Percentiles rank a stretch among this genome's conserved stretches.
phyloP scores from a whole-genome alignment of 2,797 vertebrate species.

The Vespertilio murinus region DNA sequence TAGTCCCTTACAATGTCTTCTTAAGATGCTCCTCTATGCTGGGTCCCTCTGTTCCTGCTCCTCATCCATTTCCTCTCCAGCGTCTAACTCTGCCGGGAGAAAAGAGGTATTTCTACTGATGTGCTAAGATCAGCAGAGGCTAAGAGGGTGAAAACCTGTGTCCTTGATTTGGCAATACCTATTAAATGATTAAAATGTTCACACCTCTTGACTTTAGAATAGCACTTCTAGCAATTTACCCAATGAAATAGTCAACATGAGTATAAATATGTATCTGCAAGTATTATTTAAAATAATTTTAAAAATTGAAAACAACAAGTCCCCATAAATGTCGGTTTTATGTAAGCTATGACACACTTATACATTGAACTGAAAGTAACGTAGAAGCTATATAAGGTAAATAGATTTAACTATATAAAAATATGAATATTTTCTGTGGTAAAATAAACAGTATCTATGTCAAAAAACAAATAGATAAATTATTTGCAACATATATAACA shows the following conservation, averaged over 20 bases:
- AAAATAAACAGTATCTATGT: background rate
- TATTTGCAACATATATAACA: background rate
- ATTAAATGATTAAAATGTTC: background rate
- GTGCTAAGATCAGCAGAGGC: background rate
- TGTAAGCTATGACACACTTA: background rate
- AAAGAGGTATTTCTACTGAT: background rate
- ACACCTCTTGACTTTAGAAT: conserved; percentile 21
- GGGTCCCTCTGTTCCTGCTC: background rate
- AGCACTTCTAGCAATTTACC: background rate
- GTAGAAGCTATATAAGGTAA: background rate
- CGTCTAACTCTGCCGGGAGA: background rate
- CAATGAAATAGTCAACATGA: background rate
- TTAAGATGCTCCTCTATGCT: background rate
- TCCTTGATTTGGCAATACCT: background rate
- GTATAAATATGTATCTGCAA: background rate
- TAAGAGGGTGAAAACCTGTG: background rate
- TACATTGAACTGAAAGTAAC: background rate
- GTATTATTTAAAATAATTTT: background rate
- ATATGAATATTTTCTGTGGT: background rate
- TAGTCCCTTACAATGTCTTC: background rate
- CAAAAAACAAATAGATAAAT: conserved; percentile 23
- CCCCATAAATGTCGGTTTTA: conserved; percentile 4
- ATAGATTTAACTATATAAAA: background rate
- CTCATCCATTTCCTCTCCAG: background rate
- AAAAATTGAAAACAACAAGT: conserved; percentile 33